Conservation (phyloP, 1,140 invertebrate species). For the Brachionus plicatilis region DNA sequence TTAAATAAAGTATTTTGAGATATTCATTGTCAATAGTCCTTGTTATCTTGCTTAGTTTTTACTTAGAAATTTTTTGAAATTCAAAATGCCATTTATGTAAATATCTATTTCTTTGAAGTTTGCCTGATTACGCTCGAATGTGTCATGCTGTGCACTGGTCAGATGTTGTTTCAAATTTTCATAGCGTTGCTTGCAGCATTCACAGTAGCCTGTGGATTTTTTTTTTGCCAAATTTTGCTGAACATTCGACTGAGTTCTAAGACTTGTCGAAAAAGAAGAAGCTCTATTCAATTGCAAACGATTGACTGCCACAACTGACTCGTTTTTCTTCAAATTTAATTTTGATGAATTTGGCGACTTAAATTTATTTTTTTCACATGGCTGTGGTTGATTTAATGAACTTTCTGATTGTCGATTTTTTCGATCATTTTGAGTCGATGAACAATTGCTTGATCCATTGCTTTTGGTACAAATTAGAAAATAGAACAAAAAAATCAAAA, state of each 20-base stretch:
- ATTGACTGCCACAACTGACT: background rate
- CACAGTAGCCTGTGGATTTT: slow-evolving; percentile 31
- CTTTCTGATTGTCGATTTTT: background rate
- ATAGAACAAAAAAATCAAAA: background rate
- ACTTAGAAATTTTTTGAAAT: slow-evolving; percentile 19
- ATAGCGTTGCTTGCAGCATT: slow-evolving; percentile 30
- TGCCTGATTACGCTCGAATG: slow-evolving; percentile 15
- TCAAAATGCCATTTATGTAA: background rate
- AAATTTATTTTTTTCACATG: background rate
- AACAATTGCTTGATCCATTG: background rate
- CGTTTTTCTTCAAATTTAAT: background rate
- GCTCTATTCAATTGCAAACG: background rate
- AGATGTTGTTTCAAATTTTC: slow-evolving; percentile 37
- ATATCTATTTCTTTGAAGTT: slow-evolving; percentile 24
- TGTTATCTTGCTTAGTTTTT: background rate
- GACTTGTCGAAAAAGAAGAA: background rate
- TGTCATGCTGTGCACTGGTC: background rate
- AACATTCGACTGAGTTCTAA: background rate
- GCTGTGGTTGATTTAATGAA: background rate
- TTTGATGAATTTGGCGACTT: slow-evolving; percentile 2
- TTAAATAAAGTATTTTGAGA: too few relatives aligned
- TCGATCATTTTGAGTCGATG: background rate
- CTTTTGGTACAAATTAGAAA: background rate
- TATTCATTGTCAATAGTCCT: too few relatives aligned
- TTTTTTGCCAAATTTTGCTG: background rate